These are phyloP conservation scores for Allolobophora icterica DNA, from an alignment of 2,888 invertebrate species.

Conservation along the genomic window DNA sequence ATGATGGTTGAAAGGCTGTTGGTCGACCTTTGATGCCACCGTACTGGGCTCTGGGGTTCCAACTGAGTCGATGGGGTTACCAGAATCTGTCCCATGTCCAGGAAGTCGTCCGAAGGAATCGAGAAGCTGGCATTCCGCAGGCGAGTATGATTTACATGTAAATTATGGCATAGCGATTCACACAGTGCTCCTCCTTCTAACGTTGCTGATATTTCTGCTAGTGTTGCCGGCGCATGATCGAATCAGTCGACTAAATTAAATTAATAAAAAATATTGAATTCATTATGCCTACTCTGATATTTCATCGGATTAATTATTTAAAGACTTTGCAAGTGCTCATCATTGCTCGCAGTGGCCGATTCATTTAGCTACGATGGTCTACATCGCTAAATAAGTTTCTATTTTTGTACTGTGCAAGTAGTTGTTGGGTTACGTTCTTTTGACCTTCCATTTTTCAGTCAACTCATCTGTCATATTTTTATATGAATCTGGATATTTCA, in stretches of 20 bases:
- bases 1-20: slow-evolving; percentile 50
- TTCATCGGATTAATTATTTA: too few relatives aligned
- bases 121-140: slow-evolving; percentile 63
- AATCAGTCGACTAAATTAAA: too few relatives aligned
- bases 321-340: too few relatives aligned
- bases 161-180: neutral
- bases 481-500: neutral
- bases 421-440: too few relatives aligned
- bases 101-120: slow-evolving; percentile 56
- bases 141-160: slow-evolving; percentile 50
- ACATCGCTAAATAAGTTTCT: too few relatives aligned
- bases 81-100: slow-evolving; percentile 49
- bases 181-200: neutral
- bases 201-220: neutral
- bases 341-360: too few relatives aligned
- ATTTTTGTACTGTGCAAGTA: neutral
- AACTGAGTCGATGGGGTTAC: slow-evolving; percentile 54
- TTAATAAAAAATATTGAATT: too few relatives aligned
- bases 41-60: slow-evolving; percentile 60
- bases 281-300: too few relatives aligned
- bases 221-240: neutral
- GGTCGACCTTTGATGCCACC: slow-evolving; percentile 58
- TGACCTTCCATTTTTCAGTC: neutral
- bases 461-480: neutral
- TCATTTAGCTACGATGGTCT: too few relatives aligned